Conservation (phyloP, 2,888 invertebrate species). For the Neoitamus cyanurus region DNA sequence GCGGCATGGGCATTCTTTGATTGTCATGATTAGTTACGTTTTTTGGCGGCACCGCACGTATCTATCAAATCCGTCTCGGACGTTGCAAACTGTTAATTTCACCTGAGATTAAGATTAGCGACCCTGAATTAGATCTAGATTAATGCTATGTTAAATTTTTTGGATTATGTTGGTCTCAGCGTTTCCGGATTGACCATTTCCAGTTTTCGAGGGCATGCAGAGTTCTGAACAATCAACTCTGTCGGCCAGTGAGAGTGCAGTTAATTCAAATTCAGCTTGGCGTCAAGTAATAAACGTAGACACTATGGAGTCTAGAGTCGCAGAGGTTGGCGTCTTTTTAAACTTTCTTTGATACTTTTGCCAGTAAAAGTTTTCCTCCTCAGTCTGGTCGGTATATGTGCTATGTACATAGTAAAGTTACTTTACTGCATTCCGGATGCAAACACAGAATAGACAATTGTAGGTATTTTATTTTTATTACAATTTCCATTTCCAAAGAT, state of each 20-base stretch:
- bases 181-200: neutral
- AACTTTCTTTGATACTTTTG: neutral
- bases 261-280: neutral
- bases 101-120: neutral
- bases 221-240: neutral
- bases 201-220: constrained; percentile 4
- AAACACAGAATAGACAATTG: no score
- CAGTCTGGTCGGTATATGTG: neutral
- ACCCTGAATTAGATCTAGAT: constrained; percentile 9
- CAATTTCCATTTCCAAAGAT: no score
- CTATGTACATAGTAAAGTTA: neutral
- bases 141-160: neutral
- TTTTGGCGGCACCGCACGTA: neutral
- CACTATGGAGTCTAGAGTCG: neutral
- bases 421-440: neutral
- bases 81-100: neutral
- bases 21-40: neutral
- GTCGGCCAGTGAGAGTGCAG: constrained; percentile 7
- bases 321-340: neutral
- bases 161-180: neutral
- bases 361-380: neutral
- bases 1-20: neutral
- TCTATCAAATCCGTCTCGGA: neutral
- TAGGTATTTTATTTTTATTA: no score
- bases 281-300: neutral